Evolutionary conservation across 1,140 invertebrate species (phyloP).

Genomic region (Sesamia nonagrioides): DNA sequence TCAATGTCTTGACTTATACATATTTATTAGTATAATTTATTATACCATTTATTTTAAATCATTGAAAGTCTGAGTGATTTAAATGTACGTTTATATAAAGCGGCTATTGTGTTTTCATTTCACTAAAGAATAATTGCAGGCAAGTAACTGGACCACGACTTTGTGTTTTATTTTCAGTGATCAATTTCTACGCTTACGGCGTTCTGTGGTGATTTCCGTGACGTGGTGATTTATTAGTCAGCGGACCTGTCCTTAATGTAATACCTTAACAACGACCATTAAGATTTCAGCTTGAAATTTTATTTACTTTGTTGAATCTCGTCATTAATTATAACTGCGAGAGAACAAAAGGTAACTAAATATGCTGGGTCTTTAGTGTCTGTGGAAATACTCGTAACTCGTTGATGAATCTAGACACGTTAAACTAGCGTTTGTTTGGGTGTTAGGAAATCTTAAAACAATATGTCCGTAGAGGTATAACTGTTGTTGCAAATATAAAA

Average conservation of each 20-base stretch:
- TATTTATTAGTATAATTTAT: conserved; percentile 81
- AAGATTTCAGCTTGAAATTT: conserved; percentile 26
- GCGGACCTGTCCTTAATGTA: conserved; percentile 38
- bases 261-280: conserved; percentile 46
- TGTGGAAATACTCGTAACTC: not conserved
- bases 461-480: not conserved
- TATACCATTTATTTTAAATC: conserved; percentile 67
- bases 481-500: not conserved
- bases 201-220: conserved; percentile 54
- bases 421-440: not conserved
- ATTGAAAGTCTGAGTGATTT: conserved; percentile 68
- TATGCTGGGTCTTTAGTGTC: conserved; percentile 1
- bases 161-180: conserved; percentile 64
- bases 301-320: conserved; percentile 33
- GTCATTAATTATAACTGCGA: conserved; percentile 15
- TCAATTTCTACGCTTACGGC: conserved; percentile 61
- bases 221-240: conserved; percentile 51
- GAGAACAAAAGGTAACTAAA: conserved; percentile 35
- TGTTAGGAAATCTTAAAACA: not conserved
- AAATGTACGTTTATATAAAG: conserved; percentile 67
- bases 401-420: not conserved
- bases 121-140: conserved; percentile 63
- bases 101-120: conserved; percentile 68
- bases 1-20: conserved; percentile 70
- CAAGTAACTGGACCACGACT: conserved; percentile 63